Evolutionary conservation across 1,140 invertebrate genomes (phyloP).

Genomic region (Spodoptera litura): DNA sequence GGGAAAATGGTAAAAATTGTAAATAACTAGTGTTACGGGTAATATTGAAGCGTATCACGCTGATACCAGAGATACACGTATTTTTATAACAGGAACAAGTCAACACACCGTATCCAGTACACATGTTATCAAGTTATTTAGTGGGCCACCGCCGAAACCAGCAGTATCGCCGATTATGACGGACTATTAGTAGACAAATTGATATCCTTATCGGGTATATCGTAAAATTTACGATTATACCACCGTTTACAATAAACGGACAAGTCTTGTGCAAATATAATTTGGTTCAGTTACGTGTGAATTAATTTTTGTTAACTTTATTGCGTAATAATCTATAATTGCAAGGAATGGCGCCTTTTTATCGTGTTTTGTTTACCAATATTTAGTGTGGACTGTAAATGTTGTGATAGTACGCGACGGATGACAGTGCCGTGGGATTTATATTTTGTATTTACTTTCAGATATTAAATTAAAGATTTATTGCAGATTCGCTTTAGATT

Average conservation of each 20-base stretch:
- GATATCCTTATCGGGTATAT: constrained; percentile 73
- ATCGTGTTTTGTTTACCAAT: constrained; percentile 4
- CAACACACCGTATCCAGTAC: constrained; percentile 39
- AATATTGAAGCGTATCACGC: constrained; percentile 28
- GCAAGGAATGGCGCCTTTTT: constrained; percentile 14
- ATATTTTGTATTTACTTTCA: neutral
- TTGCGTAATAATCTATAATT: constrained; percentile 15
- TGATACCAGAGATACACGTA: constrained; percentile 21
- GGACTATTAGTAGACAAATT: constrained; percentile 73
- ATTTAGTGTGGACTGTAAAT: neutral
- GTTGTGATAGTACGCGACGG: neutral
- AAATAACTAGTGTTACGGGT: constrained; percentile 1
- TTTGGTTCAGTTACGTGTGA: constrained; percentile 53
- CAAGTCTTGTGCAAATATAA: constrained; percentile 77
- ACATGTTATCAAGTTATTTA: constrained; percentile 49
- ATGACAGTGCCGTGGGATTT: no score
- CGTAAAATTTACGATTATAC: constrained; percentile 75
- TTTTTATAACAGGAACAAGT: constrained; percentile 39
- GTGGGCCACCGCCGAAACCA: constrained; percentile 52
- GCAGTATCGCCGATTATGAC: constrained; percentile 66
- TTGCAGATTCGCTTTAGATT: no score
- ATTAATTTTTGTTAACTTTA: constrained; percentile 38
- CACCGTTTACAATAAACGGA: constrained; percentile 64
- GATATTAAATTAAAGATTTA: no score
- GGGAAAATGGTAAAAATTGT: neutral